Base-by-base conservation (phyloP, 2,888 invertebrate species). In the Perithous albicinctus region DNA sequence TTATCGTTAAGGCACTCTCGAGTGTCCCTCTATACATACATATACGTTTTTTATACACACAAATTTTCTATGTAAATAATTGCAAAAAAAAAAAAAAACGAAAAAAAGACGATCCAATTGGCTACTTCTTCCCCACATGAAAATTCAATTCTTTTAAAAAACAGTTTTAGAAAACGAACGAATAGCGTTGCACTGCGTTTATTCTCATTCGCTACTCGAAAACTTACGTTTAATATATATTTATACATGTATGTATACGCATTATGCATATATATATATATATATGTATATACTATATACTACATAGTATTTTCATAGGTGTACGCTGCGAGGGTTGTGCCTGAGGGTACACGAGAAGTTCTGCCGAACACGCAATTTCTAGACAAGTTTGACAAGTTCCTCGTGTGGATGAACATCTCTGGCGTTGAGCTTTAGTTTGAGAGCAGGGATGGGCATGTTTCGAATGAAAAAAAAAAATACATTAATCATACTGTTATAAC, bases 311-410 rank as follows among this genome's bases (percentile, higher is more conserved):
- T 73, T 69, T 74, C 77, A 80, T 70, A 61, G 38, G 48, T 74
- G 69, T 77, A 38, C 67, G 59, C 74, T 84, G 82, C 77, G 73
- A 77, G 81, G 61, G 73, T 77, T 43, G 43, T 48, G 69, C 43
- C 51, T 18, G 73, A 46, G 70, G 61, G 46, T 59, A 29, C n/a
- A 43, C 38, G 63, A 73, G 73, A 74, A 63, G 56, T 73, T 77
- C 63, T 43, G 43, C 72, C 23, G 46, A 59, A 61, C 59, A 67
- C 43, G 18, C 64, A 73, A 66, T 59, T 56, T 64, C 76, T 70
- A 38, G 35, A 76, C 23, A 80, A 75, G 72, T 76, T 80, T 72
- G 66, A 66, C 76, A 72, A 72, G 76, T 76, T 80, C 51, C 29
- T 67, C 66, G 6, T 8, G 63, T 48, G 20, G 35, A 32, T 46